phyloP scores from a whole-genome alignment of 2,113 vertebrate species.

The Spermophilus dauricus region DNA sequence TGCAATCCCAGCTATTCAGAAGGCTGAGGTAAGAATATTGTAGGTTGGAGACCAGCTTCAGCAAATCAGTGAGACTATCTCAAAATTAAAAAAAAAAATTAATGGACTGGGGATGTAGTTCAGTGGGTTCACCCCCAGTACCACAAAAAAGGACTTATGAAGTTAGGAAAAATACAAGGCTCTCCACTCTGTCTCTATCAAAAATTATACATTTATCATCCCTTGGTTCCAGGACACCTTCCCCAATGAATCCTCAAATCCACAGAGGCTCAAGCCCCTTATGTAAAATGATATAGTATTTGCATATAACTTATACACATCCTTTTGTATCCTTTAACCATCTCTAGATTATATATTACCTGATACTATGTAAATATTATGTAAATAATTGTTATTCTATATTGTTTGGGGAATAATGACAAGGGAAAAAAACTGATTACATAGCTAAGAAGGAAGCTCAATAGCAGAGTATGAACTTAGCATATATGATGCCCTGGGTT shows the following conservation, averaged over 20 bases:
- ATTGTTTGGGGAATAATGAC: background rate
- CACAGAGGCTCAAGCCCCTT: background rate
- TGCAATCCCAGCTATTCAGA: background rate
- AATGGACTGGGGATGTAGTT: background rate
- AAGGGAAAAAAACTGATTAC: background rate
- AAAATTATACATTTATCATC: background rate
- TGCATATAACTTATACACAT: background rate
- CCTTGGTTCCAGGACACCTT: background rate
- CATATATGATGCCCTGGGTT: background rate
- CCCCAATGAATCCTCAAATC: background rate
- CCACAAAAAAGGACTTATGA: background rate
- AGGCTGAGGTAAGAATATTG: background rate
- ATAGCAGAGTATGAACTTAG: background rate
- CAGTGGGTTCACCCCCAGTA: too few relatives aligned
- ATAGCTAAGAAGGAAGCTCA: background rate
- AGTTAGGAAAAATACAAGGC: background rate
- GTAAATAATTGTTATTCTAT: background rate
- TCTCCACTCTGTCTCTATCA: background rate
- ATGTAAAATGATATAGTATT: background rate
- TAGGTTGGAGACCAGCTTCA: background rate
- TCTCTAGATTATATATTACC: background rate
- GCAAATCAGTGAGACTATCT: background rate
- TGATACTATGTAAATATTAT: background rate
- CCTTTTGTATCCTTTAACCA: background rate
- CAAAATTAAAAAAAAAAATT: background rate